These are phyloP conservation scores for Philereme transversata DNA, from an alignment of 2,888 invertebrate species.

Conservation along the genomic window DNA sequence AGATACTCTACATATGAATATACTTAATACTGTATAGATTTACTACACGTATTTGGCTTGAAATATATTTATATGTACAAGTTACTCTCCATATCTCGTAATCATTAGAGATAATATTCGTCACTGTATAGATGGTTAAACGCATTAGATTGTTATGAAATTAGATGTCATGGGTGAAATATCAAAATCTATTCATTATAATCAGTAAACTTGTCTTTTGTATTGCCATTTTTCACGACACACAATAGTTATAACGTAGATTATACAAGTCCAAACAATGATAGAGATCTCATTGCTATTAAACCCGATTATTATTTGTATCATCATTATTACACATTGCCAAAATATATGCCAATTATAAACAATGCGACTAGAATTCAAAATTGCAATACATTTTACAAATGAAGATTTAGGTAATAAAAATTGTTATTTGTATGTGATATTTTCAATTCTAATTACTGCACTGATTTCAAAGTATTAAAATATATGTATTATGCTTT, in stretches of 20 bases:
- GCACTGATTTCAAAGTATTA: constrained; percentile 56
- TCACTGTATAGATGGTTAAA: constrained; percentile 59
- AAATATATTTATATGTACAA: constrained; percentile 20
- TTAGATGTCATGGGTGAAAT: constrained; percentile 69
- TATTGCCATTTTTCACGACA: neutral
- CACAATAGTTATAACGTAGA: neutral
- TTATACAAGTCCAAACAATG: neutral
- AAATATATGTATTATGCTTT: constrained; percentile 39
- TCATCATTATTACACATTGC: neutral
- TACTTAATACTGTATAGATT: constrained; percentile 15
- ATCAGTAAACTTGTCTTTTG: constrained; percentile 58
- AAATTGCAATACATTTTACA: constrained; percentile 54
- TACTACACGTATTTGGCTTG: constrained; percentile 24
- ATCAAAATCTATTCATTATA: constrained; percentile 61
- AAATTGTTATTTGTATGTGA: constrained; percentile 46
- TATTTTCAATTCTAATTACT: constrained; percentile 55
- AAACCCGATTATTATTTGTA: neutral
- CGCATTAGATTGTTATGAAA: constrained; percentile 68
- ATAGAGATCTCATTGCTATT: neutral
- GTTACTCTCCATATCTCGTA: constrained; percentile 17
- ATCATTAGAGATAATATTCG: constrained; percentile 16
- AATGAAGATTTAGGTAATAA: constrained; percentile 40
- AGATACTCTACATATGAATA: constrained; percentile 14
- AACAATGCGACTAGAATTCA: neutral
- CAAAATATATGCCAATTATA: neutral